Conservation (phyloP, 2,113 vertebrate species). For the Butorides virescens region DNA sequence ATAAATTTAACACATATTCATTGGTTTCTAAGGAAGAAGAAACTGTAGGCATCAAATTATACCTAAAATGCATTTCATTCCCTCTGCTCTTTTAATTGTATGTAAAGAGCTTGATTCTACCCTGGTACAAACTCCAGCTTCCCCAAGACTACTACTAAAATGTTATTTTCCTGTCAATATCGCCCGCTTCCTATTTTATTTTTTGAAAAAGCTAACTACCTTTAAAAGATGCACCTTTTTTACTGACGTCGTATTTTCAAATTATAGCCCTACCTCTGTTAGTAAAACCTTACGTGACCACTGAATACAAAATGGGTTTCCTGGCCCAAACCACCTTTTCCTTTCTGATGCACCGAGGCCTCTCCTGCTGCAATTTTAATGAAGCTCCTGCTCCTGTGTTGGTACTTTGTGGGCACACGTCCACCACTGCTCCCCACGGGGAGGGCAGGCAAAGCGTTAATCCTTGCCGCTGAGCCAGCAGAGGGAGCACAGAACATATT, state of each 20-base stretch:
- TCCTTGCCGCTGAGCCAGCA: slow-evolving; percentile 1
- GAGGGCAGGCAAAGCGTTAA: not conserved
- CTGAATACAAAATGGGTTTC: slow-evolving; percentile 17
- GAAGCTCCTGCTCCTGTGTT: not conserved
- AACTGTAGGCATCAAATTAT: slow-evolving; percentile 53
- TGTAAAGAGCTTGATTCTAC: not conserved
- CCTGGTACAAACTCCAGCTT: not conserved
- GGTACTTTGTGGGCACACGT: not conserved
- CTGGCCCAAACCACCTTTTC: slow-evolving; percentile 12
- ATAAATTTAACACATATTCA: slow-evolving; percentile 67
- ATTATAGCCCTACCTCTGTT: slow-evolving; percentile 20
- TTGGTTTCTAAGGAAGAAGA: slow-evolving; percentile 43
- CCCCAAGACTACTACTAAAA: slow-evolving; percentile 7
- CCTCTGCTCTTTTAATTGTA: slow-evolving; percentile 12
- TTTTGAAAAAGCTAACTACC: not conserved
- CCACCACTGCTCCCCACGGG: not conserved
- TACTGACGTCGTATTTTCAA: slow-evolving; percentile 20
- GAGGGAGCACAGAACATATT: slow-evolving; percentile 38
- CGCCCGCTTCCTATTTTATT: not conserved
- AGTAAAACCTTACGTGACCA: not conserved
- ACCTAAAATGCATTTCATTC: slow-evolving; percentile 56
- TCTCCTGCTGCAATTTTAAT: slow-evolving; percentile 22
- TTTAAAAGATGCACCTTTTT: slow-evolving; percentile 28
- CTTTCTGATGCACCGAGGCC: not conserved
- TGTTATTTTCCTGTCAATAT: not conserved